phyloP scores from a whole-genome alignment of 2,888 invertebrate species.

The Gymnosoma rotundatum region DNA sequence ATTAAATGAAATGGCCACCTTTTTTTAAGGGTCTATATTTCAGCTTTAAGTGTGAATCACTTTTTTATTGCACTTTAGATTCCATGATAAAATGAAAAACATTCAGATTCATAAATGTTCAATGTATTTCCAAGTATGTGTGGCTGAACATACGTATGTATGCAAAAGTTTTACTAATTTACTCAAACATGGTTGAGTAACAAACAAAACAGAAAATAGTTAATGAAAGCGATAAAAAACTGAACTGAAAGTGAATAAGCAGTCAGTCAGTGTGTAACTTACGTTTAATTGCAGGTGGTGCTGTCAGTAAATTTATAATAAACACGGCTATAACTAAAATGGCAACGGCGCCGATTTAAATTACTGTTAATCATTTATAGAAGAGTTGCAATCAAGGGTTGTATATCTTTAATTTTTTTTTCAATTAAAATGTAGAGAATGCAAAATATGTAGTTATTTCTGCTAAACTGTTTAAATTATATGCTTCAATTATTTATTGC shows the following conservation, averaged over 20 bases:
- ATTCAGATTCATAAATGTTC: conserved; percentile 45
- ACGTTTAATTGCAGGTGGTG: conserved; percentile 61
- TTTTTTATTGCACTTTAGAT: conserved; percentile 50
- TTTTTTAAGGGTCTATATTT: conserved; percentile 8
- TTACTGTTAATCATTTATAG: conserved; percentile 21
- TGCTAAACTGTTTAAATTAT: conserved; percentile 35
- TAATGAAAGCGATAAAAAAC: conserved; percentile 67
- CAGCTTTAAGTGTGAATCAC: conserved; percentile 45
- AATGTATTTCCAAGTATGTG: neutral
- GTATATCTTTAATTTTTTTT: neutral
- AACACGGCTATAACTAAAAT: conserved; percentile 27
- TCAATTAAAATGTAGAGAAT: neutral
- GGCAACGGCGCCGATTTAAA: conserved; percentile 25
- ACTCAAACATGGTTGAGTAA: conserved; percentile 38
- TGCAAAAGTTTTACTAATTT: conserved; percentile 23
- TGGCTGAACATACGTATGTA: neutral
- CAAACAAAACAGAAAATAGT: conserved; percentile 16
- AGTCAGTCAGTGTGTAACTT: conserved; percentile 44
- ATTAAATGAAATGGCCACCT: conserved; percentile 16
- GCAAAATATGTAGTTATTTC: neutral
- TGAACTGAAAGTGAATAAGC: conserved; percentile 62
- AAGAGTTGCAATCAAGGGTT: conserved; percentile 34
- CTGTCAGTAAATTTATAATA: neutral
- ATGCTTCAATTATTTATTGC: conserved; percentile 48
- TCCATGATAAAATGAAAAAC: conserved; percentile 59